Base-by-base conservation (phyloP, 2,113 vertebrate genomes). In the Ageneiosus marmoratus region DNA sequence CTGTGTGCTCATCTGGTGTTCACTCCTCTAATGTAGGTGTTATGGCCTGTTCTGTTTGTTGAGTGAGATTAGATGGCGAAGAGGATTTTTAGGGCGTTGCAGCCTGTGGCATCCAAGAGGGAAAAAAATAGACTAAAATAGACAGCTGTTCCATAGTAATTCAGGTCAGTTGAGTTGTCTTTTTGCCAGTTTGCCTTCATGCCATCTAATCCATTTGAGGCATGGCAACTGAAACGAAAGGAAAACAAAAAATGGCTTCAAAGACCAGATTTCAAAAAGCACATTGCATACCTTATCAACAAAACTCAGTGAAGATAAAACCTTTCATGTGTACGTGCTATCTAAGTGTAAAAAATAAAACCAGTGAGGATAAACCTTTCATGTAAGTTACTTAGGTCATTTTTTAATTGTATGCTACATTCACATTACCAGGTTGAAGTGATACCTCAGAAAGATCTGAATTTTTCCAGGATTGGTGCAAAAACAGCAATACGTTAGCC, bases 1-100 rank as follows among this genome's bases (percentile, higher is more conserved):
- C 48, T 80, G 74, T 78, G 51, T 81, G 82, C n/a, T 84, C 67
- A 72, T 76, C 82, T 56, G 37, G 22, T 72, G 11, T 74, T 63
- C 67, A 5, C 32, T 87, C 65, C 62, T 74, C 67, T 82, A 55
- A 83, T 72, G 53, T 83, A 79, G 56, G 77, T 83, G 81, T 73
- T 80, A 83, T 48, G 11, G 41, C 41, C 20, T 41, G n/a, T 34
- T 53, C 58, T 83, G 32, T 79, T 78, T 75, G 77, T n/a, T 74
- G 29, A 79, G 67, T 55, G 76, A 50, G 82, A 78, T 79, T 78
- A 74, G 63, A 70, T 63, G 32, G 24, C 29, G 60, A 51, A 13
- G 8, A 82, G 58, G n/a, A 5, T 83, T 75, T 79, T 70, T 32
- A 77, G 50, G 37, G 7, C 73, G 51, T 34, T 2, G n/a, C n/a